phyloP scores from a whole-genome alignment of 2,888 invertebrate species.

The Hyposoter dolosus region DNA sequence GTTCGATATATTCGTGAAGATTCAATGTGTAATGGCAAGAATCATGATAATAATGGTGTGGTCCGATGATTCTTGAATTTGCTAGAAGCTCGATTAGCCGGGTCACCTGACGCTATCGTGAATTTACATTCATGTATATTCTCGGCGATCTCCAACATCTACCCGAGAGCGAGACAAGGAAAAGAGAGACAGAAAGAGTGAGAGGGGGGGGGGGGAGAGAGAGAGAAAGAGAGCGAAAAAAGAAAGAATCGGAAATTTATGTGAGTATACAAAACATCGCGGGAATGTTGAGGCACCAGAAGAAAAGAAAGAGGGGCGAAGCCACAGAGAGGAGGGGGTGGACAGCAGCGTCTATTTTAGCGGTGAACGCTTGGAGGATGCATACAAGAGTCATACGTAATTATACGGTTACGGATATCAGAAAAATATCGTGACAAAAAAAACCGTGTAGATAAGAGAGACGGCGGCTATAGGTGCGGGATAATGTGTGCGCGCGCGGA shows the following conservation, averaged over 20 bases:
- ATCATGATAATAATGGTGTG: constrained; percentile 20
- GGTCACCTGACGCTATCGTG: constrained; percentile 56
- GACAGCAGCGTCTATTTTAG: constrained; percentile 44
- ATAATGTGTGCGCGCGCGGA: constrained; percentile 10
- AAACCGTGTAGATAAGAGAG: constrained; percentile 29
- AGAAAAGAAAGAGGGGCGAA: constrained; percentile 2
- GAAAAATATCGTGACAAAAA: constrained; percentile 21
- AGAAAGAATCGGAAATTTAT: constrained; percentile 42
- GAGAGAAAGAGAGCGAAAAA: constrained; percentile 1
- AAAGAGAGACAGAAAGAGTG: background rate
- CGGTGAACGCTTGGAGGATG: constrained; percentile 56
- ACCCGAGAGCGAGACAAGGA: background rate
- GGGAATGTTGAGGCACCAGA: constrained; percentile 18
- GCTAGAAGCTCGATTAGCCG: constrained; percentile 20
- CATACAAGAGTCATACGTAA: constrained; percentile 16
- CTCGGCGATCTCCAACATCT: constrained; percentile 7
- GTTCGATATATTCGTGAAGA: background rate
- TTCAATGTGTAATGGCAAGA: constrained; percentile 14
- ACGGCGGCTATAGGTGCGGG: background rate
- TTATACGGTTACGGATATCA: constrained; percentile 21
- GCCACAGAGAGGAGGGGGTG: background rate
- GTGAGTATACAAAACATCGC: constrained; percentile 46
- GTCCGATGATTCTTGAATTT: constrained; percentile 23
- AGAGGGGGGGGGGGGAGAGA: background rate
- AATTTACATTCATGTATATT: constrained; percentile 16